phyloP scores from a whole-genome alignment of 1,140 invertebrate species.

The Marisa cornuarietis region DNA sequence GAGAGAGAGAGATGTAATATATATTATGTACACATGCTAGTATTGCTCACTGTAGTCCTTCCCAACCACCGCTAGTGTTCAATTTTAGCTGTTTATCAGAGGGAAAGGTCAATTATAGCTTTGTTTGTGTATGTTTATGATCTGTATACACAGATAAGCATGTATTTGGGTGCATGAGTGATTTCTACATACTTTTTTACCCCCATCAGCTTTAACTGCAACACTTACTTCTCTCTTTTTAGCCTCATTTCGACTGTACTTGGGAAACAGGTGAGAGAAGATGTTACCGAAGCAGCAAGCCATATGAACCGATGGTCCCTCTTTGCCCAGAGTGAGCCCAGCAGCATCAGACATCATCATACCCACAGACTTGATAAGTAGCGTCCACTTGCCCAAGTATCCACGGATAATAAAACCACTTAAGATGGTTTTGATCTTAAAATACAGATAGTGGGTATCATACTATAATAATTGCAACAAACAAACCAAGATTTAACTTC shows the following conservation, averaged over 20 bases:
- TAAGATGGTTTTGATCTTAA: constrained; percentile 95
- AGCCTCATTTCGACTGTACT: constrained; percentile 98
- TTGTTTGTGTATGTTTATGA: no score
- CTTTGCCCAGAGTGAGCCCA: constrained; percentile 93
- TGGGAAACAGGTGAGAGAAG: constrained; percentile 97
- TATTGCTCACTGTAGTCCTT: no score
- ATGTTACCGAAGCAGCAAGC: constrained; percentile 88
- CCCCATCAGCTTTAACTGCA: neutral
- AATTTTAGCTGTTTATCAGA: no score
- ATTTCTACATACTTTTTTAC: no score
- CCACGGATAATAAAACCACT: constrained; percentile 99
- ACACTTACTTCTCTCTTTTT: constrained; percentile 88
- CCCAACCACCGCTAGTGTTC: no score
- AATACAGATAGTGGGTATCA: constrained; percentile 24
- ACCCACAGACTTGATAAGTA: constrained; percentile 92
- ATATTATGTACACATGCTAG: no score
- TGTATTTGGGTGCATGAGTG: no score
- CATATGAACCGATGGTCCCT: constrained; percentile 99
- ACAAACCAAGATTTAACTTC: no score
- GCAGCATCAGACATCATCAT: constrained; percentile 86
- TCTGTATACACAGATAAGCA: no score
- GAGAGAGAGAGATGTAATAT: no score
- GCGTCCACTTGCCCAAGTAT: constrained; percentile 98
- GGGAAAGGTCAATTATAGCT: no score
- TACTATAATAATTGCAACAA: no score